Evolutionary conservation across 2,888 invertebrate species (phyloP).

Genomic region (Tortricodes alternella): DNA sequence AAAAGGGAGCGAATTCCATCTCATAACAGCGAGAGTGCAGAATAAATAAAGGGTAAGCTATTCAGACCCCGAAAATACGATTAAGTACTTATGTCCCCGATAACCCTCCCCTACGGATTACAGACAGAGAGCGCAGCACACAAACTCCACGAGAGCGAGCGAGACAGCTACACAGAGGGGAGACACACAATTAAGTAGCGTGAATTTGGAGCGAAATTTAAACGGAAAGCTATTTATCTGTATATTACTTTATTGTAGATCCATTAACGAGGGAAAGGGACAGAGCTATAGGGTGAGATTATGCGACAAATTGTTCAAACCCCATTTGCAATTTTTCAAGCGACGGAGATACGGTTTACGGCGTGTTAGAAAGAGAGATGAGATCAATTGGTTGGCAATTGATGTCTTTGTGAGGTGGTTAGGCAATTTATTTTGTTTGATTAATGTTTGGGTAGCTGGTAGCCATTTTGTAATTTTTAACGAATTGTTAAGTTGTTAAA

Average conservation of each 20-base stretch:
- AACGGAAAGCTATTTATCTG: conserved; percentile 78
- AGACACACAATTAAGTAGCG: conserved; percentile 77
- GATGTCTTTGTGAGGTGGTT: conserved; percentile 57
- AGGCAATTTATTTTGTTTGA: conserved; percentile 12
- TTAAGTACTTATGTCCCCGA: conserved; percentile 81
- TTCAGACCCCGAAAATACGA: conserved; percentile 74
- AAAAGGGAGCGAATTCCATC: conserved; percentile 55
- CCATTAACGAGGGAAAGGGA: conserved; percentile 71
- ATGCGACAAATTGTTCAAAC: conserved; percentile 62
- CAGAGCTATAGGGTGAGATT: conserved; percentile 41
- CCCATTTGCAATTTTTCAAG: conserved; percentile 54
- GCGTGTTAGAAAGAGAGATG: conserved; percentile 43
- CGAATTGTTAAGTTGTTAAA: conserved; percentile 8
- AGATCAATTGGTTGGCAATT: conserved; percentile 61
- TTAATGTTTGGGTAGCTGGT: conserved; percentile 23
- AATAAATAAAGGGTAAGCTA: conserved; percentile 73
- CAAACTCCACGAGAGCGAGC: conserved; percentile 38
- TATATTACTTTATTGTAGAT: conserved; percentile 81
- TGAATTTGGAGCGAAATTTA: conserved; percentile 79
- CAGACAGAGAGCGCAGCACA: conserved; percentile 46
- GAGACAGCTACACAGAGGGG: conserved; percentile 56
- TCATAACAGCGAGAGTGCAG: conserved; percentile 60
- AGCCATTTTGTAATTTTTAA: conserved; percentile 20
- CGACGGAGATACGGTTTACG: conserved; percentile 13
- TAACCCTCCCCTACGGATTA: conserved; percentile 70